Evolutionary conservation across 2,113 vertebrate genomes (phyloP), one percentile per base, ranked within the genome.

Genomic region (Ranitomeya variabilis): DNA sequence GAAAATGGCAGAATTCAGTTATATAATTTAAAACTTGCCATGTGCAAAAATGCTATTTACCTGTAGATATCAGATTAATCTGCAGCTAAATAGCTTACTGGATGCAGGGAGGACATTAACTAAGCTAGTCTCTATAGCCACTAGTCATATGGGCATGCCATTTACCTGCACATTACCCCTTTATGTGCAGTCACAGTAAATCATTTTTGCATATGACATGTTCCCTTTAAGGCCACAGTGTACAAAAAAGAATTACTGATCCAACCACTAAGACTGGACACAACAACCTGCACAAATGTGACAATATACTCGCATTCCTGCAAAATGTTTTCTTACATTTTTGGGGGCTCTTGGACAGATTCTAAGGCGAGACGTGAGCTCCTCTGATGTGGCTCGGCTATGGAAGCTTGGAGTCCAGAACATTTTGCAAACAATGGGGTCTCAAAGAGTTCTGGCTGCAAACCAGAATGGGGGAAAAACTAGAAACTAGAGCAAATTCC

Each of bases 381-480:
- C 16, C 21, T 37, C 16, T 21, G 9, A 9, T 1, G 21, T 45
- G 16, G 31, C 45, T 74, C 4, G 8, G 71, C n/a, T n/a, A 21
- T 66, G 64, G 21, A 18, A 21, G 69, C 19, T 9, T 76, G 37
- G 37, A 52, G 73, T 19, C 37, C 18, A 52, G 19, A 21, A 74
- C 37, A 37, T 37, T 73, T 15, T 1, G 23, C 71, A 18, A 37
- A 74, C 31, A 76, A 76, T 76, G 73, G 73, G 73, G 37, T 51
- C 45, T 73, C 13, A 73, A 74, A 74, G 73, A 51, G 37, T 5
- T 19, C 45, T 76, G 73, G 73, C 37, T 76, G 71, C 31, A 11
- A 74, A 74, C 31, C 71, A 74, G 71, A 74, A 76, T 76, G 45
- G 73, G 15, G 73, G 10, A 12, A 66, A 76, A 76, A 52, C 51